A percentile compares a stretch with the other conserved stretches of the same genome.
phyloP scores from a whole-genome alignment of 2,113 vertebrate species.

The Mus spicilegus region DNA sequence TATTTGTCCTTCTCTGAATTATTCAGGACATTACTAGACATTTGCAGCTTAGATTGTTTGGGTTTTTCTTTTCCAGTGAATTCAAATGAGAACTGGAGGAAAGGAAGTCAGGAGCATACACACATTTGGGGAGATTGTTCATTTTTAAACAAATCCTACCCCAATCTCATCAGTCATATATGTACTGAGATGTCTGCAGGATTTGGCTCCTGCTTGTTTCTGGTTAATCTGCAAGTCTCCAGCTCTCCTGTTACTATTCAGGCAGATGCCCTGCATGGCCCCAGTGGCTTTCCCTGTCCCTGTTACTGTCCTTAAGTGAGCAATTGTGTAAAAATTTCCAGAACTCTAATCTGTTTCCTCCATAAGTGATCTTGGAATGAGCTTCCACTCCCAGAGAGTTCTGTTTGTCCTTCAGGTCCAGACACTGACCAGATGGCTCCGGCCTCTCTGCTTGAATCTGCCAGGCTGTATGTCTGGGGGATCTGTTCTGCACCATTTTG shows the following conservation, averaged over 20 bases:
- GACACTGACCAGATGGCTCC: slow-evolving; percentile 29
- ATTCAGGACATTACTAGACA: slow-evolving; percentile 21
- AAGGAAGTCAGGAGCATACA: background rate
- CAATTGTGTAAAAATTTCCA: slow-evolving; percentile 5
- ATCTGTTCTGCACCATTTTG: slow-evolving; percentile 39
- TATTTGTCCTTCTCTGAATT: background rate
- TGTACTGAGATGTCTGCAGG: slow-evolving; percentile 1
- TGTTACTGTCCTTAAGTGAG: background rate
- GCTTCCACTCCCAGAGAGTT: slow-evolving; percentile 40
- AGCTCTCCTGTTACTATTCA: background rate
- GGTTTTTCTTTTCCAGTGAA: background rate
- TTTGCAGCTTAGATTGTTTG: background rate
- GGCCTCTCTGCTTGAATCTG: background rate
- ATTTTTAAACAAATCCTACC: background rate
- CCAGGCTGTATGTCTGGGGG: background rate
- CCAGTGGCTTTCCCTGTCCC: background rate
- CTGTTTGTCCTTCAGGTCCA: slow-evolving; percentile 25
- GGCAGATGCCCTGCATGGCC: background rate
- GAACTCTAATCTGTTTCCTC: background rate
- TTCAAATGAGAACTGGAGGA: background rate
- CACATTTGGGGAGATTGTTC: background rate
- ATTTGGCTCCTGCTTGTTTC: slow-evolving; percentile 42
- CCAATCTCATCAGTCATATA: background rate
- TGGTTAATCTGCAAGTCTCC: background rate
- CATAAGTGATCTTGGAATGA: background rate